Conservation (phyloP, 2,797 vertebrate genomes). For the Danio tinwini region DNA sequence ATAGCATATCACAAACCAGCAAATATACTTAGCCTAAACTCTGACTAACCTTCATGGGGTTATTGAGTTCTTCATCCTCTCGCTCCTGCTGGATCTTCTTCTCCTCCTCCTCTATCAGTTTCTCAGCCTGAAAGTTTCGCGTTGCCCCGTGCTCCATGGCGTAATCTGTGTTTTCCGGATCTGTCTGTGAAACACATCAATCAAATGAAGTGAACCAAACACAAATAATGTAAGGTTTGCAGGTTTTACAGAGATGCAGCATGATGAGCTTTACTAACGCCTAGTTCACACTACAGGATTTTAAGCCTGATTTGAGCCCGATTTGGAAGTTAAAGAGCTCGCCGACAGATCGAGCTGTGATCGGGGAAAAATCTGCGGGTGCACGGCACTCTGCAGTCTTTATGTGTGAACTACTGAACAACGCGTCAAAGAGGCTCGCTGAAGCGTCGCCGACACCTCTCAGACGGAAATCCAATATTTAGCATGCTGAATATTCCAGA, state of each 20-base stretch:
- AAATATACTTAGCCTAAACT: neutral
- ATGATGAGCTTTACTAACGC: too few species aligned
- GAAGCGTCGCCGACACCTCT: too few species aligned
- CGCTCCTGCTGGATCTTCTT: conserved; percentile 88
- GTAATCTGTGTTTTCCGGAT: conserved; percentile 96
- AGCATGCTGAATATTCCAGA: too few species aligned
- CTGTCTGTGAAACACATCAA: conserved; percentile 78
- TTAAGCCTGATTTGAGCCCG: too few species aligned
- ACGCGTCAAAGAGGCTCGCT: too few species aligned
- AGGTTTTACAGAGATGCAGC: neutral
- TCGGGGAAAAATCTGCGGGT: too few species aligned
- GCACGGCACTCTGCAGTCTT: too few species aligned
- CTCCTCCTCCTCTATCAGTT: conserved; percentile 94
- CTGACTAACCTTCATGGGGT: conserved; percentile 91
- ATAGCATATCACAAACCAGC: neutral
- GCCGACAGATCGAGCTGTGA: too few species aligned
- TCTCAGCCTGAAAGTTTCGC: conserved; percentile 95
- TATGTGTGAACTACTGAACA: too few species aligned
- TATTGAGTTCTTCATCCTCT: conserved; percentile 96
- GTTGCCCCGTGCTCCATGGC: conserved; percentile 96
- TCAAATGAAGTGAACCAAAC: neutral
- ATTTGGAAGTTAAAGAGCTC: too few species aligned
- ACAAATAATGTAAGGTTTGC: neutral
- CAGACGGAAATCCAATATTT: too few species aligned
- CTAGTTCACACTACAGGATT: too few species aligned